phyloP scores from a whole-genome alignment of 1,140 invertebrate genomes.

The Dreissena rostriformis region DNA sequence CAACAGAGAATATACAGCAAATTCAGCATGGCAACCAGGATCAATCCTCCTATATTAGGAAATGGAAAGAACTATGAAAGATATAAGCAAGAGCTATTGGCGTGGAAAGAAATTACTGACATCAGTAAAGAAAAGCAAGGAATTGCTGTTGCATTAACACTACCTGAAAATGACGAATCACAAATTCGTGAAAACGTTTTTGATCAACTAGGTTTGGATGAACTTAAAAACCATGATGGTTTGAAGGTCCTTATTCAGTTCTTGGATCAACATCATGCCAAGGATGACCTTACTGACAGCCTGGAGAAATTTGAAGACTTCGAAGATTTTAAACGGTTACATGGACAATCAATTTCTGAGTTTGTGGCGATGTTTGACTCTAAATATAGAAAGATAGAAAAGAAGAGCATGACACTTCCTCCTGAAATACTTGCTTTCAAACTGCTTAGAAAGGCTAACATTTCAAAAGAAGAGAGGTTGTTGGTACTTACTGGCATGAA shows the following conservation, averaged over 20 bases:
- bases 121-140: slow-evolving; percentile 37
- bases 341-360: slow-evolving; percentile 19
- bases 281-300: slow-evolving; percentile 56
- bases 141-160: slow-evolving; percentile 34
- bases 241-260: slow-evolving; percentile 53
- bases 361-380: slow-evolving; percentile 46
- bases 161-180: slow-evolving; percentile 43
- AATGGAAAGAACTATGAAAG: slow-evolving; percentile 45
- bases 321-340: slow-evolving; percentile 49
- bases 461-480: slow-evolving; percentile 61
- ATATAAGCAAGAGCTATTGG: slow-evolving; percentile 41
- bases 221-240: slow-evolving; percentile 46
- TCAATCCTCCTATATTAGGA: slow-evolving; percentile 30
- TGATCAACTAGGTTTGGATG: slow-evolving; percentile 37
- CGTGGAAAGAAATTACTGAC: slow-evolving; percentile 34
- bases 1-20: slow-evolving; percentile 10
- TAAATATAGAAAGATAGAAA: slow-evolving; percentile 61
- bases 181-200: slow-evolving; percentile 42
- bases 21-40: slow-evolving; percentile 23
- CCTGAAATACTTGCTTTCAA: slow-evolving; percentile 63
- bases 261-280: slow-evolving; percentile 59
- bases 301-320: slow-evolving; percentile 61
- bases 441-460: slow-evolving; percentile 56
- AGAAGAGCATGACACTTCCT: slow-evolving; percentile 59
- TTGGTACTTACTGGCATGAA: slow-evolving; percentile 67